Conservation (phyloP, 1,140 invertebrate species). For the Bombus waltoni region DNA sequence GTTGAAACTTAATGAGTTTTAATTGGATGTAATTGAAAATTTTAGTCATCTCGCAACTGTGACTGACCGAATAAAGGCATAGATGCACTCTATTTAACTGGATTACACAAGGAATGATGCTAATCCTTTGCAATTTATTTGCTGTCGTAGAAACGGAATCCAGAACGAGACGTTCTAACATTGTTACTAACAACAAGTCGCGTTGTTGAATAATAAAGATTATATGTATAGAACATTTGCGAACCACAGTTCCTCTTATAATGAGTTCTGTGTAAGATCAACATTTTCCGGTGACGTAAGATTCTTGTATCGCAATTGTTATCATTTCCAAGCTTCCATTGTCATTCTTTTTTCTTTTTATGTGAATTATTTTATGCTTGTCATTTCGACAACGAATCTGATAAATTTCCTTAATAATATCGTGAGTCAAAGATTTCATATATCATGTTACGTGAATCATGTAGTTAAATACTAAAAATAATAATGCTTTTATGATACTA, state of each 20-base stretch:
- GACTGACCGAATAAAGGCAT: slow-evolving; percentile 3
- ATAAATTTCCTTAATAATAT: not conserved
- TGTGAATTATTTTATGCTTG: not conserved
- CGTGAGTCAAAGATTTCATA: not conserved
- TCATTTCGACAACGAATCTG: not conserved
- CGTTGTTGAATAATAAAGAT: not conserved
- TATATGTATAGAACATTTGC: no score
- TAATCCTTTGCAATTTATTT: not conserved
- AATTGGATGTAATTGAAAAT: slow-evolving; percentile 70
- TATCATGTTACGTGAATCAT: not conserved
- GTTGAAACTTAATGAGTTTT: slow-evolving; percentile 51
- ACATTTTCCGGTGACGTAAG: slow-evolving; percentile 8
- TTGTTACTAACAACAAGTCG: not conserved
- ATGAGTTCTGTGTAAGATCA: not conserved
- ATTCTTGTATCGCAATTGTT: not conserved
- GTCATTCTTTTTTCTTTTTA: not conserved
- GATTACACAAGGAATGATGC: not conserved
- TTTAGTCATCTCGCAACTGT: slow-evolving; percentile 38
- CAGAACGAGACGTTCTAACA: not conserved
- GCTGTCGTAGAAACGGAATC: not conserved
- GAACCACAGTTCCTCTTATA: not conserved
- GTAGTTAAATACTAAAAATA: not conserved
- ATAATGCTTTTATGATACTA: not conserved
- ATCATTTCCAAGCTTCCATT: not conserved
- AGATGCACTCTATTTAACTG: not conserved